Evolutionary conservation across 2,888 invertebrate genomes (phyloP), one percentile per base, ranked within the genome.

Genomic region (Limnephilus rhombicus): DNA sequence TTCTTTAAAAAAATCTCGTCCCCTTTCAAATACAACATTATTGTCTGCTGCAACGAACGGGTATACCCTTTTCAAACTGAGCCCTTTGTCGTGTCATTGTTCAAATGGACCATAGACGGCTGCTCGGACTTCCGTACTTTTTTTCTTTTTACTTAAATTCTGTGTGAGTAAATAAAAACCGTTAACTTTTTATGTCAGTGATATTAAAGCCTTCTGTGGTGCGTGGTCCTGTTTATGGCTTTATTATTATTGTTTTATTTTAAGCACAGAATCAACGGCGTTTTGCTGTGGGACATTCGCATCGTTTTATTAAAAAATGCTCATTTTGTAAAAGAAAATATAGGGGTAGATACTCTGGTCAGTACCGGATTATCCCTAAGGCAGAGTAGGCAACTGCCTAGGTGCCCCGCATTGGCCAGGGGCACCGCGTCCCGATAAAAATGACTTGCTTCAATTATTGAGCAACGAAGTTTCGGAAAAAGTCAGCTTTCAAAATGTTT

Each of bases 41-140:
- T 53, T 90, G 83, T 92, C 92, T 92, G 89, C 80, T 92, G 82
- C 34, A 89, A 89, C 89, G 31, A 24, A 68, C 68, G 85, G 80
- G 53, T 29, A 85, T 34, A 31, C 82, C 49, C 31, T 68, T 87
- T 87, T 87, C 24, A 68, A 53, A 31, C 53, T 87, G 15, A 53
- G 68, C 68, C 34, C 53, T 87, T 87, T 87, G 87, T 53, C 34
- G 29, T 68, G n/a, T n/a, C 24, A n/a, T 68, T 68, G 68, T 68
- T 24, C 9, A 68, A 68, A 68, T 68, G 68, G 68, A 68, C 68
- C 68, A 68, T 3, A n/a, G n/a, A n/a, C 18, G 18, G 34, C 41
- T 85, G 24, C n/a, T 85, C 85, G 85, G 45, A 85, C 37, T 13
- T 34, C 7, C 1, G 1, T 85, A 18, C 45, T 85, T 85, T n/a